A percentile compares a stretch with the other conserved stretches of the same genome.
These are phyloP conservation scores for Echinometra lucunter DNA, from an alignment of 53 echinoderm and acorn worm genomes.

Conservation along the genomic window DNA sequence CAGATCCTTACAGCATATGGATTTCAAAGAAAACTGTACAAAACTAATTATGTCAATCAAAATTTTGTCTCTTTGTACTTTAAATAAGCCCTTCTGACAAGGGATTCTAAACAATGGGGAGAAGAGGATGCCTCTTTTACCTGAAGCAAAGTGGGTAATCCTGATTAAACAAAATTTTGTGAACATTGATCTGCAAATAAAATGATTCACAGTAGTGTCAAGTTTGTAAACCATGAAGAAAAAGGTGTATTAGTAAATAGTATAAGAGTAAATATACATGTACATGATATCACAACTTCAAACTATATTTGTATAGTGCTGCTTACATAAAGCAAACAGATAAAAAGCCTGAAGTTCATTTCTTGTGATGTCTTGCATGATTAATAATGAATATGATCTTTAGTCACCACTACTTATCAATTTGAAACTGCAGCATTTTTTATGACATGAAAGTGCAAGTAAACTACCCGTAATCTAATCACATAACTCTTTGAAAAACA, in stretches of 20 bases:
- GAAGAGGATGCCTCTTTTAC: neutral
- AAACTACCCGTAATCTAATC: too few species aligned
- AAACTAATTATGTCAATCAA: neutral
- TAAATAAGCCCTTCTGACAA: neutral
- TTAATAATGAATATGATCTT: too few species aligned
- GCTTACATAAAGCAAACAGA: neutral
- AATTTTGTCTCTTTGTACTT: neutral
- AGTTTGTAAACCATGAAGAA: neutral
- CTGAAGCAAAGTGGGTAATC: neutral
- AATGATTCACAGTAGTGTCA: neutral
- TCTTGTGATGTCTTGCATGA: too few species aligned
- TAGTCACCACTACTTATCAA: too few species aligned
- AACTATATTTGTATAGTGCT: neutral
- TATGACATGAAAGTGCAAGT: too few species aligned
- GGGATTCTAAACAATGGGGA: neutral
- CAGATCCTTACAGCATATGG: neutral
- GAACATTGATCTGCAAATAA: neutral
- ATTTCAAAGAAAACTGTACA: neutral
- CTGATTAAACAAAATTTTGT: neutral
- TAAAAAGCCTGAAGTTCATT: neutral
- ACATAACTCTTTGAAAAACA: too few species aligned
- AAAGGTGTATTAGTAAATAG: neutral
- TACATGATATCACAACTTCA: neutral
- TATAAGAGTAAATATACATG: too few species aligned
- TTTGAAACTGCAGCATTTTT: too few species aligned